Evolutionary conservation across 1,140 invertebrate genomes (phyloP), one percentile per base, ranked within the genome.

Genomic region (Hylyphantes graminicola): DNA sequence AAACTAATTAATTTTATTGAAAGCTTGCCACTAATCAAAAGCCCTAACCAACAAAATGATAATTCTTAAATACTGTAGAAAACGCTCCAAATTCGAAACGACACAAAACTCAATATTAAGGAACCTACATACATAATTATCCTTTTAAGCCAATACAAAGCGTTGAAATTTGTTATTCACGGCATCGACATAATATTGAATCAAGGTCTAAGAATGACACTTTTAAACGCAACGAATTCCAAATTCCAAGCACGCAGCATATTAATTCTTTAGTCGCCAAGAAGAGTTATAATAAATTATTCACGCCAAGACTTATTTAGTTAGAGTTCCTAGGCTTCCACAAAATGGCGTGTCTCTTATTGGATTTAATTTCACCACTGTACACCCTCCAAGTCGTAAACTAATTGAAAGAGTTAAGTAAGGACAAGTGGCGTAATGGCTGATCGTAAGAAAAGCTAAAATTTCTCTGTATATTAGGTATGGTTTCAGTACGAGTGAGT

Each of bases 251-350:
- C 65, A 80, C 77, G 77, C 11, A 80, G 17, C 8, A 67, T 70
- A 80, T 80, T 80, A 80, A 80, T 19, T 80, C 67, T 67, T 57
- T 11, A 13, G 13, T 13, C 65, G 54, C 63, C 65, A 51, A n/a
- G 48, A 51, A 51, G 51, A 80, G 77, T 70, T 80, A 80, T 80
- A 80, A 80, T 80, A 72, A 80, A 80, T 80, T 80, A 80, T 80
- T 80, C 77, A 35, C 21, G 35, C 67, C 77, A 67, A 13, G 65
- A 70, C 70, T 80, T 80, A 80, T 80, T 80, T 70, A 48, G 77
- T 80, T 80, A 70, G 61, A 80, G 77, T 80, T 80, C 68, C 70
- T 70, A 70, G 65, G 64, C 51, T 19, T 12, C n/a, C 13, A 13
- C 35, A 55, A 67, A 78, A 67, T 54, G 76, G 15, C 8, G 50